Percentiles rank a stretch among this genome's conserved stretches.
Conservation (phyloP, 2,888 invertebrate species). For the Eremobia ochroleuca region DNA sequence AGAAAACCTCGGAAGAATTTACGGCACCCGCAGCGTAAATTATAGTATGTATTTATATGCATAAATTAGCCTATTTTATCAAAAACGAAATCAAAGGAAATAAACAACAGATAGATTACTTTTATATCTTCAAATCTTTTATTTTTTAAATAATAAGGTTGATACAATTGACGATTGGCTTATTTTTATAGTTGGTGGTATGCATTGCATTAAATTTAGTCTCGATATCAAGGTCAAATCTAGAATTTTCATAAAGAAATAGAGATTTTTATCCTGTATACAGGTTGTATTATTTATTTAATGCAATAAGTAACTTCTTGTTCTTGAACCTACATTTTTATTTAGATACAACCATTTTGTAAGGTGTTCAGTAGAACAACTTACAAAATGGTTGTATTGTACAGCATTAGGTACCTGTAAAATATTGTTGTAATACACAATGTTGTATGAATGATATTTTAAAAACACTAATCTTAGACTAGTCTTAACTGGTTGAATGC, state of each 20-base stretch:
- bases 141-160: too few species aligned
- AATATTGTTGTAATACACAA: too few species aligned
- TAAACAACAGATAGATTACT: not conserved
- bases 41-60: constrained; percentile 22
- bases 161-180: too few species aligned
- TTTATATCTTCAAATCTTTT: not conserved
- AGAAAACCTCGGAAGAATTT: constrained; percentile 20
- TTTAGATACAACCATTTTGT: too few species aligned
- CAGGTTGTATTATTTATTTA: not conserved
- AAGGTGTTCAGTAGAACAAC: too few species aligned
- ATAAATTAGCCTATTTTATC: not conserved
- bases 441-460: not conserved
- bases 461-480: not conserved
- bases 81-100: not conserved
- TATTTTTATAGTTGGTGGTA: not conserved
- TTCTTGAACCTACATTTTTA: not conserved
- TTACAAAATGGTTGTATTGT: not conserved
- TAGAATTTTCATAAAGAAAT: constrained; percentile 1
- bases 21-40: constrained; percentile 5
- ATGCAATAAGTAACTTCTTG: not conserved
- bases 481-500: not conserved
- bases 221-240: constrained; percentile 5
- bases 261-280: not conserved
- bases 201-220: not conserved
- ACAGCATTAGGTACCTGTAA: too few species aligned